Evolutionary conservation across 2,888 invertebrate species (phyloP), one percentile per base, ranked within the genome.

Genomic region (Eupithecia inturbata): DNA sequence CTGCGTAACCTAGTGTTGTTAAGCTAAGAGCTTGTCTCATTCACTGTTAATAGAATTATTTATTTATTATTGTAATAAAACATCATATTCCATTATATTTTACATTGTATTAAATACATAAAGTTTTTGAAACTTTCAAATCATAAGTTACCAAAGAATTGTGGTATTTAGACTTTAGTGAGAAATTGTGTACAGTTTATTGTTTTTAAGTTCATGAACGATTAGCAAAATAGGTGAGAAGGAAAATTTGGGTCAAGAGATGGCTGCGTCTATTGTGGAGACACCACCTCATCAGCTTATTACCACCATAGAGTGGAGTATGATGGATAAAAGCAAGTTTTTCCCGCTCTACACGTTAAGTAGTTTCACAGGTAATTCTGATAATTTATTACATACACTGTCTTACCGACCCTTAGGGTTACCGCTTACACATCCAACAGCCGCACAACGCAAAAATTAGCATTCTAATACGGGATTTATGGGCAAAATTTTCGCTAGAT

Each of bases 281-380:
- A 92, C 94, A 19, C 95, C 96, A 7, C 94, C 94, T 0, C 94
- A 95, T 0, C 93, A 95, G 81, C 95, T 96, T 71, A 97, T 98
- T 77, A 96, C 96, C 36, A 98, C 97, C 9, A 98, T 99, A 78
- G 99, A 99, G 92, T 98, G 99, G 98, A 96, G 98, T 81, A 99
- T 99, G 99, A 98, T 99, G 98, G 98, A 99, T 90, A 99, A 98
- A 86, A 95, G 95, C 67, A 98, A 98, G 88, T 99, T 99, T 89
- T 98, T 98, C 87, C 99, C 99, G 0, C 92, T 99, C 73, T 98
- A 98, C 73, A 97, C 99, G 94, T 92, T 98, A 19, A 99, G 98
- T 86, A 97, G 98, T 67, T 97, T 98, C 82, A 95, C 96, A 79
- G 96, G 97, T 87, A 75, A 75, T 41, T 41, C 39, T 39, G 14